Evolutionary conservation across 1,140 invertebrate genomes (phyloP).

Genomic region (Zophobas atratus): DNA sequence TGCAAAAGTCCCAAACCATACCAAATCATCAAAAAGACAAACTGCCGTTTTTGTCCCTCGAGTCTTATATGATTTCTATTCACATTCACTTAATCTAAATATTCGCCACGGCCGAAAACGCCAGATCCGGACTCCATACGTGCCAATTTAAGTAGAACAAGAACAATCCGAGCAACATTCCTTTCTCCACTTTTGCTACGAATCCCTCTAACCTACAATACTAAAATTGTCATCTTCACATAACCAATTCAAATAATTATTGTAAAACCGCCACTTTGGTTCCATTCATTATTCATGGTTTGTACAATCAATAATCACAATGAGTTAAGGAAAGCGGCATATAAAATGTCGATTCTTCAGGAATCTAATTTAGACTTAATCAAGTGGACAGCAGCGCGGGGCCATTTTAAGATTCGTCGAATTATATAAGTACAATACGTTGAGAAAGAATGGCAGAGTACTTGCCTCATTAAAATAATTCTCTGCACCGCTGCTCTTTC

Average conservation of each 20-base stretch:
- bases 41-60: background rate
- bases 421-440: slow-evolving; percentile 23
- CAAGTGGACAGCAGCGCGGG: background rate
- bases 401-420: background rate
- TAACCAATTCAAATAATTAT: slow-evolving; percentile 12
- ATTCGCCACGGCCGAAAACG: background rate
- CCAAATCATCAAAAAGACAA: background rate
- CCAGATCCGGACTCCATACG: background rate
- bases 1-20: background rate
- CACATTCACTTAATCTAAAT: background rate
- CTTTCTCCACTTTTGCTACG: background rate
- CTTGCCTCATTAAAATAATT: slow-evolving; percentile 41
- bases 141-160: slow-evolving; percentile 1
- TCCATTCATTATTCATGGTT: slow-evolving; percentile 30
- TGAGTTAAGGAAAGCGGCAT: background rate
- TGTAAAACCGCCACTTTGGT: slow-evolving; percentile 14
- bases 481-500: slow-evolving; percentile 25
- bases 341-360: background rate
- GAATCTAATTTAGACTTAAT: background rate
- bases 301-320: slow-evolving; percentile 21
- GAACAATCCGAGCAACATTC: background rate
- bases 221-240: background rate
- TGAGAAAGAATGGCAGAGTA: slow-evolving; percentile 4
- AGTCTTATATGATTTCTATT: slow-evolving; percentile 4
- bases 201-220: background rate